Percentiles rank a stretch among this genome's conserved stretches.
Conservation (phyloP, 2,797 vertebrate species). For the Petrocephalus sullivani region DNA sequence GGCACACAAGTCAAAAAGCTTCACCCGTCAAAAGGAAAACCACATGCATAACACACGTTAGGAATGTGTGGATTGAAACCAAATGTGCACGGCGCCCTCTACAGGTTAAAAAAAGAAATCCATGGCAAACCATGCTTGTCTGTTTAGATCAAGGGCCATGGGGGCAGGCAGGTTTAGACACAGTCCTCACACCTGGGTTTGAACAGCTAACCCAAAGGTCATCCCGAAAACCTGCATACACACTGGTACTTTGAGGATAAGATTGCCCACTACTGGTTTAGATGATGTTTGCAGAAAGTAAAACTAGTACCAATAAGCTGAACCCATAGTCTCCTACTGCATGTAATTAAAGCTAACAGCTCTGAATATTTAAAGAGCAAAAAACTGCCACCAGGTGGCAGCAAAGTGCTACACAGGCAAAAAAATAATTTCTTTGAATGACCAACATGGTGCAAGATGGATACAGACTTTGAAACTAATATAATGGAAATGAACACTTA, state of each 20-base stretch:
- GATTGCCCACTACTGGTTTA: no score
- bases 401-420: constrained; percentile 32
- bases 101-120: background rate
- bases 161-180: no score
- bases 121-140: background rate
- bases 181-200: no score
- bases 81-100: background rate
- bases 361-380: background rate
- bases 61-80: background rate
- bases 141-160: background rate
- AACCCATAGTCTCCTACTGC: background rate
- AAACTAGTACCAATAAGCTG: background rate
- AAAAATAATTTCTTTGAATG: background rate
- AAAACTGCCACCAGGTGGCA: constrained; percentile 51
- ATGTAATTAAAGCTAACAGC: background rate
- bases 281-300: background rate
- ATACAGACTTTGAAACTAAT: background rate
- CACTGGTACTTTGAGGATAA: no score
- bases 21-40: background rate
- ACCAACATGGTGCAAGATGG: background rate
- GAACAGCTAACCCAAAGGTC: no score
- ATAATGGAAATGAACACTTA: background rate
- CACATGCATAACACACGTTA: background rate
- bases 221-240: no score
- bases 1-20: background rate